Evolutionary conservation across 1,140 invertebrate species (phyloP).

Genomic region (Phocides pigmalion): DNA sequence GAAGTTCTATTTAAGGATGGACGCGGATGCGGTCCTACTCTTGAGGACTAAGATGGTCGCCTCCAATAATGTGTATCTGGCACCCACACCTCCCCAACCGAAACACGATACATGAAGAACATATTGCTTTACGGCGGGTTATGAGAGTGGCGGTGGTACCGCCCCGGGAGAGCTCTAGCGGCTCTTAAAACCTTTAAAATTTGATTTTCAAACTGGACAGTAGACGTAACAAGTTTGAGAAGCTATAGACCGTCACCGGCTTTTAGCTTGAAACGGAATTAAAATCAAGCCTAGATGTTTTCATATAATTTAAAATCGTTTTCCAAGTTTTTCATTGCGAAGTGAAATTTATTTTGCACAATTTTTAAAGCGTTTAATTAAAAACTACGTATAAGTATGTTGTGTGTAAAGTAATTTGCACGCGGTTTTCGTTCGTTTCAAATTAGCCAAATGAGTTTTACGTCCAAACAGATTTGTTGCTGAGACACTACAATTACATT

Average conservation of each 20-base stretch:
- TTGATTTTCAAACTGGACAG: no score
- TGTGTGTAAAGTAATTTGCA: conserved; percentile 8
- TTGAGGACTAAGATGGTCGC: no score
- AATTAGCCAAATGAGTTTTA: conserved; percentile 21
- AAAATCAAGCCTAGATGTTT: conserved; percentile 35
- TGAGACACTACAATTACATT: background rate
- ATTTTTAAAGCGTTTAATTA: conserved; percentile 32
- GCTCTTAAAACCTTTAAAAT: no score
- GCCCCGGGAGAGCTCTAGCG: no score
- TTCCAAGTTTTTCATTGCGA: conserved; percentile 24
- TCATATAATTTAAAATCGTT: conserved; percentile 34
- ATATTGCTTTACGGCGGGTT: no score
- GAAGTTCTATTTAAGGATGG: no score
- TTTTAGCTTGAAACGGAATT: conserved; percentile 31
- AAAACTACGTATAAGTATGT: conserved; percentile 8
- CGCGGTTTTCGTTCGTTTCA: conserved; percentile 12
- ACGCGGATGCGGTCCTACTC: no score
- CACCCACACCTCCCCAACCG: no score
- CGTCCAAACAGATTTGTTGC: background rate
- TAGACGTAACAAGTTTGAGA: no score
- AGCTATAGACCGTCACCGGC: conserved; percentile 4
- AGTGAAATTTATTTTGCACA: conserved; percentile 26
- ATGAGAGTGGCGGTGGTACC: no score
- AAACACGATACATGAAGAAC: no score
- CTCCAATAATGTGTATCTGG: no score